Evolutionary conservation across 2,888 invertebrate species (phyloP), one percentile per base, ranked within the genome.

Genomic region (Acholoe squamosa): DNA sequence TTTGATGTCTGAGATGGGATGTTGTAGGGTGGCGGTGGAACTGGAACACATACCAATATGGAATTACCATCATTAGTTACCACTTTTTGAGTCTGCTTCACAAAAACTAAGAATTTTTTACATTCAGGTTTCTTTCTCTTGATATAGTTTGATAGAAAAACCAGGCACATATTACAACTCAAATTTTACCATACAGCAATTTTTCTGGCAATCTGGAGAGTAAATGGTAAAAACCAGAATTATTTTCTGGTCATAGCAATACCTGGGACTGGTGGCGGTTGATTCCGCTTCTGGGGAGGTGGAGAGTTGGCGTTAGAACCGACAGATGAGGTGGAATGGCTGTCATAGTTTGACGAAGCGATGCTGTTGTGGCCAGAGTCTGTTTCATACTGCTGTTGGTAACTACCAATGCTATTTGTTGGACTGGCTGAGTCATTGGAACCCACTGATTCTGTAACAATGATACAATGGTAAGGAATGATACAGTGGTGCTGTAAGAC

Each of bases 401-500:
- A 94, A 92, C 94, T 94, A 89, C 94, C 93, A 10, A 94, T 93
- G 90, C 95, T 95, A 92, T 95, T 95, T 43, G 95, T 95, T 14
- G 96, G 98, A 96, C 98, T 98, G 16, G 90, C 86, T 12, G 90
- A 90, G 43, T 90, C 90, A 28, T 61, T 61, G 12, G 90, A 90
- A 10, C 90, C 90, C 43, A 86, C 86, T 19, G 90, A 90, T 76
- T 80, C 90, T 90, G 77, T 0, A 80, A 34, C 33, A 12, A 80
- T 3, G 43, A 43, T 7, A 43, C 43, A 43, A 43, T 43, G 3
- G 5, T 43, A 43, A 10, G 43, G n/a, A n/a, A n/a, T n/a, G n/a
- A n/a, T n/a, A n/a, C n/a, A n/a, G n/a, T n/a, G n/a, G n/a, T n/a
- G n/a, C n/a, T n/a, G n/a, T n/a, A n/a, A n/a, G n/a, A n/a, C n/a